These are phyloP conservation scores for Plecturocebus donacophilus DNA, from an alignment of 2,113 vertebrate genomes.

Conservation along the genomic window DNA sequence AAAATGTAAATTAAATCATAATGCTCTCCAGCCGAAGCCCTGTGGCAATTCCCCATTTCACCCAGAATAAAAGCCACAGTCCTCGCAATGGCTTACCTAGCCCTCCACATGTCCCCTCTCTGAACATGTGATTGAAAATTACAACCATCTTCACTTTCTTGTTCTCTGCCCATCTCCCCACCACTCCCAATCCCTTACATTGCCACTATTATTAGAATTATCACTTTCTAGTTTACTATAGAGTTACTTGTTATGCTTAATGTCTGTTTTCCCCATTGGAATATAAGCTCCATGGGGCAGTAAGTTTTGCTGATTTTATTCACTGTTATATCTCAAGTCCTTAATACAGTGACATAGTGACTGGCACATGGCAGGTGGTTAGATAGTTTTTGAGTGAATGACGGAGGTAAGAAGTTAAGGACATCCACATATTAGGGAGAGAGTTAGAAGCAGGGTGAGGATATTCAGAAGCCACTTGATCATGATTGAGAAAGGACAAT, in stretches of 20 bases:
- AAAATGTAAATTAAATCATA: not conserved
- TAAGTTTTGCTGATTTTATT: not conserved
- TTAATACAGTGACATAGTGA: not conserved
- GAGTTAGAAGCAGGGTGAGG: too few species aligned
- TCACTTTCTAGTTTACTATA: not conserved
- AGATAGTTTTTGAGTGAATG: not conserved
- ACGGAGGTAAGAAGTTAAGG: not conserved
- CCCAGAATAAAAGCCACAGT: not conserved
- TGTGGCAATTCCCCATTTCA: not conserved
- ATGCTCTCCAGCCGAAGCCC: too few species aligned
- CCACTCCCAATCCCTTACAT: not conserved
- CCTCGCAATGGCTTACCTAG: not conserved
- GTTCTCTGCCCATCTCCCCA: not conserved
- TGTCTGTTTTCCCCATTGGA: not conserved
- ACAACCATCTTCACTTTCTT: not conserved
- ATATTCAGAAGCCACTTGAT: not conserved
- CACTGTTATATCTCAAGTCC: not conserved
- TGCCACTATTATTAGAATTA: not conserved
- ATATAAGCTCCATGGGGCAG: not conserved
- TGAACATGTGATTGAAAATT: not conserved
- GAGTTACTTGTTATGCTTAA: not conserved
- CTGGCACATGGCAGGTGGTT: not conserved
- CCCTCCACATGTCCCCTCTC: not conserved
- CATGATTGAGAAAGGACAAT: not conserved
- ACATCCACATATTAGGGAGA: not conserved